Percentiles rank a stretch among this genome's conserved stretches.
Conservation (phyloP, 2,113 vertebrate species). For the Equus quagga region DNA sequence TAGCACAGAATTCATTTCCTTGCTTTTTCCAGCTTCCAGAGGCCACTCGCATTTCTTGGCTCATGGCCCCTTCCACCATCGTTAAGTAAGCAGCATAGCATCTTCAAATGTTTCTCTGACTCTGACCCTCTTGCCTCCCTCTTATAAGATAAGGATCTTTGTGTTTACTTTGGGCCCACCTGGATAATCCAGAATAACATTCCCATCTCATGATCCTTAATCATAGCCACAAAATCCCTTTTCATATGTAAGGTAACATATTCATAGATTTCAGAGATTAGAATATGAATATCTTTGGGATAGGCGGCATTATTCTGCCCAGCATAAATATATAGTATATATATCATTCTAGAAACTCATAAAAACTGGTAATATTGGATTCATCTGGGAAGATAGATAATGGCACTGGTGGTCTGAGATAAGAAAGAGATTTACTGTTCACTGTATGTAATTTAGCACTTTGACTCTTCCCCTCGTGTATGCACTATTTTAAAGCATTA, state of each 20-base stretch:
- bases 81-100: not conserved
- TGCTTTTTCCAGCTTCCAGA: too few species aligned
- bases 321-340: not conserved
- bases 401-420: not conserved
- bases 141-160: not conserved
- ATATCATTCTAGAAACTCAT: not conserved
- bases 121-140: not conserved
- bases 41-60: too few species aligned
- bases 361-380: not conserved
- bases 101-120: not conserved
- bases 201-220: not conserved
- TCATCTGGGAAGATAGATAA: not conserved
- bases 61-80: not conserved
- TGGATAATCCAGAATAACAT: not conserved
- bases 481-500: slow-evolving; percentile 7
- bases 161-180: not conserved
- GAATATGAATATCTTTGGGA: not conserved
- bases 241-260: not conserved
- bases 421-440: not conserved
- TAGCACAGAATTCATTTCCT: too few species aligned
- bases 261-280: not conserved
- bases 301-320: not conserved
- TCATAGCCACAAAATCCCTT: not conserved
- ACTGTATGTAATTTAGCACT: not conserved
- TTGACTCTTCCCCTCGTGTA: not conserved